A percentile compares a stretch with the other conserved stretches of the same genome.
phyloP scores from a whole-genome alignment of 2,888 invertebrate species.

The Empis stercorea region DNA sequence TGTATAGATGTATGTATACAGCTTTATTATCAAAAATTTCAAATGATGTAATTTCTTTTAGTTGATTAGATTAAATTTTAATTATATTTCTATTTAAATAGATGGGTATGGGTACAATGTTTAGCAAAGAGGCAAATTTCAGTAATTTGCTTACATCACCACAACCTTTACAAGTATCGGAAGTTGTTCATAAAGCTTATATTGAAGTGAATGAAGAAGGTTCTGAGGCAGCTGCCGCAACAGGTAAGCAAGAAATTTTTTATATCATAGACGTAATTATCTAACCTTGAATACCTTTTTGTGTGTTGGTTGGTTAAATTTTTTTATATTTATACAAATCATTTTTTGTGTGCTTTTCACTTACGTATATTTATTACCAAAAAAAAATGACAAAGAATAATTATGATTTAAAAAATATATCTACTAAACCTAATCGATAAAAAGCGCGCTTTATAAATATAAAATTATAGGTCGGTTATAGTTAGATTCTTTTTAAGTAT shows the following conservation, averaged over 20 bases:
- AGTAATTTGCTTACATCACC: slow-evolving; percentile 42
- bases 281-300: not conserved
- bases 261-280: not conserved
- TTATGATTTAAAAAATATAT: no score
- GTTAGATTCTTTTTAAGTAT: no score
- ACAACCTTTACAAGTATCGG: slow-evolving; percentile 43
- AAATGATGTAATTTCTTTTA: no score
- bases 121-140: slow-evolving; percentile 44
- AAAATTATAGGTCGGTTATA: no score
- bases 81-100: slow-evolving; percentile 23
- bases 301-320: not conserved
- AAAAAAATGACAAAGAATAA: no score
- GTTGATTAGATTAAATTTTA: no score
- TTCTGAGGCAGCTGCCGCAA: slow-evolving; percentile 76
- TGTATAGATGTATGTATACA: no score
- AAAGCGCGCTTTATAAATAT: no score
- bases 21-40: not conserved
- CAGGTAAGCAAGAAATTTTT: slow-evolving; percentile 27
- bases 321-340: not conserved
- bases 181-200: slow-evolving; percentile 72
- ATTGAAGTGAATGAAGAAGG: slow-evolving; percentile 83
- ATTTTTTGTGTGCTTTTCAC: not conserved
- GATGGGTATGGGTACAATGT: slow-evolving; percentile 60
- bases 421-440: no score
- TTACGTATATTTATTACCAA: not conserved